These are phyloP conservation scores for Macaria notata DNA, from an alignment of 2,888 invertebrate species.

Conservation along the genomic window DNA sequence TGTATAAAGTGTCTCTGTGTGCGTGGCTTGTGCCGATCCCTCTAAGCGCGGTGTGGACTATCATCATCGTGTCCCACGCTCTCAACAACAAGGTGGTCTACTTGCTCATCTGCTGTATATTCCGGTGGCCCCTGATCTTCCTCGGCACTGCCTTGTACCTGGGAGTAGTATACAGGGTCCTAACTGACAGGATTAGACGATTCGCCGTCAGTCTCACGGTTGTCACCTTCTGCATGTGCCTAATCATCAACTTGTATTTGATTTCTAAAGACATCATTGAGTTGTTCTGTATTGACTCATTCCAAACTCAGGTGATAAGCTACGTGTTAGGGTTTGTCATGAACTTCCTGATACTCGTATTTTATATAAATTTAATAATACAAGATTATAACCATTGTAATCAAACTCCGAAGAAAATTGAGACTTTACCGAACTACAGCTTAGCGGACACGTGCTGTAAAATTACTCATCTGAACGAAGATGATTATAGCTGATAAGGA, in stretches of 20 bases:
- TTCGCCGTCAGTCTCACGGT: conserved; percentile 65
- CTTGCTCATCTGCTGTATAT: conserved; percentile 56
- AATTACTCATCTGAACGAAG: conserved; percentile 10
- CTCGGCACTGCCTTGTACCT: conserved; percentile 60
- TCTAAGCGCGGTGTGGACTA: conserved; percentile 48
- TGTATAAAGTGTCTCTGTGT: conserved; percentile 54
- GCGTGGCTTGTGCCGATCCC: conserved; percentile 66
- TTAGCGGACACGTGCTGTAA: conserved; percentile 34
- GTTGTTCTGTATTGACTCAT: conserved; percentile 56
- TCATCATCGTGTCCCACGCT: conserved; percentile 38
- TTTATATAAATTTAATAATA: conserved; percentile 58
- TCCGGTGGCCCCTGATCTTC: conserved; percentile 68
- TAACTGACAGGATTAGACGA: conserved; percentile 61
- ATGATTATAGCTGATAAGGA: conserved; percentile 4
- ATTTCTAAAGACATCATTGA: conserved; percentile 62
- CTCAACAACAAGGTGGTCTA: conserved; percentile 50
- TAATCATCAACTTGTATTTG: conserved; percentile 64
- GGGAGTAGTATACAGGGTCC: conserved; percentile 54
- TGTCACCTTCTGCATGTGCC: conserved; percentile 66
- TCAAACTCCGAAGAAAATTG: conserved; percentile 39
- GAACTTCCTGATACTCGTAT: conserved; percentile 58
- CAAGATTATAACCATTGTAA: conserved; percentile 52
- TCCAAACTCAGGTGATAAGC: conserved; percentile 48
- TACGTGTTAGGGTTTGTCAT: conserved; percentile 59
- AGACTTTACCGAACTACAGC: conserved; percentile 48